Percentiles rank a stretch among this genome's conserved stretches.
phyloP scores from a whole-genome alignment of 2,888 invertebrate species.

The Ophion ventricosus region DNA sequence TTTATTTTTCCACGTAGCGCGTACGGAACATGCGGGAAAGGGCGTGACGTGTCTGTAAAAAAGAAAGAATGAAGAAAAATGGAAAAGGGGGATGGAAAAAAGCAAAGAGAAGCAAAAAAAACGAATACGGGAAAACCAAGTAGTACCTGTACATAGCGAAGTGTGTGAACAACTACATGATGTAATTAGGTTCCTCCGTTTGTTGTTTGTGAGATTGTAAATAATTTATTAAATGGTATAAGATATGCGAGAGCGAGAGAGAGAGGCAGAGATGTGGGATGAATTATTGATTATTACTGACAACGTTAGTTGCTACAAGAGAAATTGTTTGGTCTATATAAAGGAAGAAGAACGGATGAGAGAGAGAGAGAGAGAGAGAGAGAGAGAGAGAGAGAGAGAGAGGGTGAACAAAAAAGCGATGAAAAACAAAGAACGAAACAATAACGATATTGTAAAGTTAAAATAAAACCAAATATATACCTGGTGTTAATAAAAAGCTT shows the following conservation, averaged over 20 bases:
- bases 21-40: constrained; percentile 64
- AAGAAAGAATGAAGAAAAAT: constrained; percentile 49
- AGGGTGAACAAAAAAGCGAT: constrained; percentile 19
- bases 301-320: constrained; percentile 79
- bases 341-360: constrained; percentile 66
- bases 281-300: constrained; percentile 78
- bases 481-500: constrained; percentile 79
- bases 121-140: constrained; percentile 73
- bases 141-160: constrained; percentile 83
- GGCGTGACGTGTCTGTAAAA: constrained; percentile 50
- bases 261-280: constrained; percentile 56
- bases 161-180: constrained; percentile 80
- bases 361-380: not conserved
- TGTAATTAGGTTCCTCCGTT: constrained; percentile 83
- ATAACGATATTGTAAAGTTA: constrained; percentile 82
- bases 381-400: not conserved
- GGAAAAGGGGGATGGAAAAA: constrained; percentile 51
- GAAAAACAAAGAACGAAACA: constrained; percentile 70
- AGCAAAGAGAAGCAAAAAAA: constrained; percentile 53
- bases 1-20: constrained; percentile 69
- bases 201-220: constrained; percentile 84
- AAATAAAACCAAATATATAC: constrained; percentile 82
- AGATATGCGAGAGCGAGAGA: constrained; percentile 73
- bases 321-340: constrained; percentile 79
- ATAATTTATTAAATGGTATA: constrained; percentile 82